phyloP scores from a whole-genome alignment of 2,113 vertebrate genomes.

The Nesospiza acunhae region DNA sequence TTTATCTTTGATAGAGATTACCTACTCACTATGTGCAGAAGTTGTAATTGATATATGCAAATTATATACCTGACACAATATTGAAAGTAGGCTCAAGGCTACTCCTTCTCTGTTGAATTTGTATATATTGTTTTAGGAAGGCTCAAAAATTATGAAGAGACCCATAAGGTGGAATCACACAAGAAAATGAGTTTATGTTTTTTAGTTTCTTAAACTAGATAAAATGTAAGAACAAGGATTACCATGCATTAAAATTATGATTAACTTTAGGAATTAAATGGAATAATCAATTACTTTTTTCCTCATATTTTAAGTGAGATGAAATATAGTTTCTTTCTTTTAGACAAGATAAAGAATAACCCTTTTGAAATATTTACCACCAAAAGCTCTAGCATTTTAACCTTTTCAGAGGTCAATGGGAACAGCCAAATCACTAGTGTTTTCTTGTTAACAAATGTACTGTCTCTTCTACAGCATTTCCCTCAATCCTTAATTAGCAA shows the following conservation, averaged over 20 bases:
- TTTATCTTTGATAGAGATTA: background rate
- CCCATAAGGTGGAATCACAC: background rate
- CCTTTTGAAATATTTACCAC: background rate
- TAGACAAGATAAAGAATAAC: background rate
- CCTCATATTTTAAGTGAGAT: background rate
- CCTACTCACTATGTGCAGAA: background rate
- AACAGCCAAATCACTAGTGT: background rate
- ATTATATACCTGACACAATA: background rate
- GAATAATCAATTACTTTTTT: background rate
- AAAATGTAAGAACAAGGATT: background rate
- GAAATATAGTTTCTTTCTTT: background rate
- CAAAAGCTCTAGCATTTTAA: background rate
- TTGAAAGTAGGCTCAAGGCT: fast-evolving
- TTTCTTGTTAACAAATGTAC: slow-evolving; percentile 58
- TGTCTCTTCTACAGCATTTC: slow-evolving; percentile 44
- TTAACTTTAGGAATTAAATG: background rate
- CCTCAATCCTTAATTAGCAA: slow-evolving; percentile 62
- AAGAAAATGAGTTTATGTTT: background rate
- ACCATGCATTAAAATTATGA: background rate
- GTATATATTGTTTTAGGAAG: background rate
- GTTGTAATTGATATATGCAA: background rate
- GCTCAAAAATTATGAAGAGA: background rate
- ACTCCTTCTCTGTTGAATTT: background rate
- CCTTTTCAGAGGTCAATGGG: background rate
- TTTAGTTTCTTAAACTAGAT: background rate